Conservation (phyloP, 1,140 invertebrate genomes). For the Heliconius hermathena region DNA sequence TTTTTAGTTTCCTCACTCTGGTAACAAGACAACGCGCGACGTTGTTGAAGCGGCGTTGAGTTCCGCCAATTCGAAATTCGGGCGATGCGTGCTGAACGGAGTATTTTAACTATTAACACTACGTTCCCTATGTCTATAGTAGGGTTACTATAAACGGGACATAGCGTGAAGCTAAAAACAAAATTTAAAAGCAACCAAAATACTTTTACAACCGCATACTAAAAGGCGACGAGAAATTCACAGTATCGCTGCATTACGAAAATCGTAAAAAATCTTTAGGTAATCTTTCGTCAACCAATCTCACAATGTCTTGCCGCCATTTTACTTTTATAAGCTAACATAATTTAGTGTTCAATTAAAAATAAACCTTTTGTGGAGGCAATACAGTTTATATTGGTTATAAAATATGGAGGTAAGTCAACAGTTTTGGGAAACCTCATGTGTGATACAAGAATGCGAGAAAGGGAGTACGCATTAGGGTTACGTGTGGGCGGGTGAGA, state of each 20-base stretch:
- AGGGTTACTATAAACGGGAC: no score
- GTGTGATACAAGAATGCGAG: constrained; percentile 49
- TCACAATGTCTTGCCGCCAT: constrained; percentile 39
- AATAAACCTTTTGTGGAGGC: not conserved
- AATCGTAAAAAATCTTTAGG: constrained; percentile 45
- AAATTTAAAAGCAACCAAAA: no score
- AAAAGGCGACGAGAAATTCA: not conserved
- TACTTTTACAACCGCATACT: not conserved
- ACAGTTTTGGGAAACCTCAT: constrained; percentile 23
- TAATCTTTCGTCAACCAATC: constrained; percentile 39
- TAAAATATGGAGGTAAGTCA: not conserved
- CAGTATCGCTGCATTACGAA: constrained; percentile 15
- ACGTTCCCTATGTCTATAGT: no score
- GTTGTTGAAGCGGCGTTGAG: not conserved
- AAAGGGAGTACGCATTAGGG: constrained; percentile 46
- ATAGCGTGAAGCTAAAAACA: no score
- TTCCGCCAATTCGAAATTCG: no score
- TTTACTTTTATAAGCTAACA: constrained; percentile 13
- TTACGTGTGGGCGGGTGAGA: constrained; percentile 51
- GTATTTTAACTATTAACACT: no score
- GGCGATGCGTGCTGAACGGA: no score
- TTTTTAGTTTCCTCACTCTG: not conserved
- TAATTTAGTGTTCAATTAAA: not conserved
- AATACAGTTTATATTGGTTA: constrained; percentile 19
- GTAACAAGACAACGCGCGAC: not conserved